These are phyloP conservation scores for Drosophila persimilis DNA, from an alignment of 1,140 invertebrate genomes.

Conservation along the genomic window DNA sequence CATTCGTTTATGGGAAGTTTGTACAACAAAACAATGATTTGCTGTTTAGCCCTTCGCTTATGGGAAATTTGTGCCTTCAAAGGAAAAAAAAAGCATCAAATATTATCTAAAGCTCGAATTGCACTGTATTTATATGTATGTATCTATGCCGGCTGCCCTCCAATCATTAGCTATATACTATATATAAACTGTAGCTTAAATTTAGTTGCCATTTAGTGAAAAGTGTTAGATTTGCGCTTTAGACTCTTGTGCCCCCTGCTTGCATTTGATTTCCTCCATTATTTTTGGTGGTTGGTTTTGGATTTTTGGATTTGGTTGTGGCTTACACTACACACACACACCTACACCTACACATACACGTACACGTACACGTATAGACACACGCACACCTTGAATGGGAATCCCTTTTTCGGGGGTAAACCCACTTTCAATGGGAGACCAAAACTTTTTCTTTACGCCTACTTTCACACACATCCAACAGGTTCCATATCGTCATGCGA, in stretches of 20 bases:
- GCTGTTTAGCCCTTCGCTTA: too few species aligned
- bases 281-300: conserved; percentile 61
- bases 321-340: conserved; percentile 25
- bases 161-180: background rate
- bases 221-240: conserved; percentile 47
- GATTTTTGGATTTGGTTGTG: conserved; percentile 51
- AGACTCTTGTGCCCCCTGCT: conserved; percentile 51
- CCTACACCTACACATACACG: background rate
- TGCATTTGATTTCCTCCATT: conserved; percentile 48
- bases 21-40: too few species aligned
- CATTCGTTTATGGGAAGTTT: too few species aligned
- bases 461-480: conserved; percentile 57
- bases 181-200: conserved; percentile 30
- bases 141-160: background rate
- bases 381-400: conserved; percentile 16
- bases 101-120: too few species aligned
- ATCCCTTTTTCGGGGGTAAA: background rate
- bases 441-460: conserved; percentile 34
- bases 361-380: conserved; percentile 20
- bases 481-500: conserved; percentile 93
- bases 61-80: too few species aligned
- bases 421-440: conserved; percentile 26
- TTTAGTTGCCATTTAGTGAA: conserved; percentile 29
- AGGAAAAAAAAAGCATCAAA: too few species aligned
- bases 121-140: too few species aligned